A percentile compares a stretch with the other conserved stretches of the same genome.
Conservation (phyloP, 2,888 invertebrate species). For the Formica aserva region DNA sequence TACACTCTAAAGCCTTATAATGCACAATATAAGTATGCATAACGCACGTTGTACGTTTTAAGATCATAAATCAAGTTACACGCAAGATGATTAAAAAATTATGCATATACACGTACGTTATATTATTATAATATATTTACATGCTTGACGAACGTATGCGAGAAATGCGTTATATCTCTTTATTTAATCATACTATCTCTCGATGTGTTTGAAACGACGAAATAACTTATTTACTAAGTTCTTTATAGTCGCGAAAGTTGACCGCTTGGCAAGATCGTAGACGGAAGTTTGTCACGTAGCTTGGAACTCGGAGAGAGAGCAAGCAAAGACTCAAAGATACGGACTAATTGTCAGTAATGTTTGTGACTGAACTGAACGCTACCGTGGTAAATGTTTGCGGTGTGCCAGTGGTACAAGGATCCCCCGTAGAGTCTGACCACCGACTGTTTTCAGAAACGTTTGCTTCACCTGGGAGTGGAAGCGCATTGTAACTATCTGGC, state of each 20-base stretch:
- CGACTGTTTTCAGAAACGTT: constrained; percentile 69
- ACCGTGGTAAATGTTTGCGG: constrained; percentile 70
- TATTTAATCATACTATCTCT: not conserved
- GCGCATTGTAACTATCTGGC: constrained; percentile 76
- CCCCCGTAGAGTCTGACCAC: constrained; percentile 60
- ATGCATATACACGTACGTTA: not conserved
- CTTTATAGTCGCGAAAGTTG: constrained; percentile 11
- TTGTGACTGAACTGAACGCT: constrained; percentile 60
- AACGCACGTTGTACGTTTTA: not conserved
- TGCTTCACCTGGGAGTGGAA: constrained; percentile 57
- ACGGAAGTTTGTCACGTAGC: constrained; percentile 10
- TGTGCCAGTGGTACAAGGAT: constrained; percentile 61
- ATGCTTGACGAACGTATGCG: not conserved
- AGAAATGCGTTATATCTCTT: not conserved
- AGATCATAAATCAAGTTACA: constrained; percentile 19
- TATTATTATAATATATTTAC: not conserved
- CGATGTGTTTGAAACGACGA: not conserved
- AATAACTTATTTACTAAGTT: not conserved
- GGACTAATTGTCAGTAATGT: constrained; percentile 55
- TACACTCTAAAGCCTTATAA: constrained; percentile 24
- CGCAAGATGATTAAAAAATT: constrained; percentile 42
- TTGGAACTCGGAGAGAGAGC: constrained; percentile 3
- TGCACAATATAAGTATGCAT: not conserved
- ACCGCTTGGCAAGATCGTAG: constrained; percentile 8
- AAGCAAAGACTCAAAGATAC: constrained; percentile 51